Percentiles rank a stretch among this genome's conserved stretches.
Conservation (phyloP, 2,113 vertebrate genomes). For the Albula glossodonta region DNA sequence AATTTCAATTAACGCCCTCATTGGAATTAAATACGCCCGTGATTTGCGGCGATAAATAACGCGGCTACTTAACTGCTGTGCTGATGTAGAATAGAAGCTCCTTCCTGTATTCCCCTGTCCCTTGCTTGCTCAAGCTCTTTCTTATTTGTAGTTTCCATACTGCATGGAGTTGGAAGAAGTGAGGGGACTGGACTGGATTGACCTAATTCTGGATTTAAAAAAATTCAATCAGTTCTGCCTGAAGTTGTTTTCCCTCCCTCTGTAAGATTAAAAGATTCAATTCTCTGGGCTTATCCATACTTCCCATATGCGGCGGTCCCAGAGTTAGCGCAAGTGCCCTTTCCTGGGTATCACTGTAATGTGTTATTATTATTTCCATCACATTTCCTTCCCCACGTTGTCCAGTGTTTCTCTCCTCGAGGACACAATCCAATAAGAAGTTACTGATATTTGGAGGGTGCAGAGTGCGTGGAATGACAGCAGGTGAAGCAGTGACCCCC, state of each 20-base stretch:
- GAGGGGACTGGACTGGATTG: conserved; percentile 66
- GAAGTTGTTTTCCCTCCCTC: conserved; percentile 67
- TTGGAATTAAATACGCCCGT: conserved; percentile 14
- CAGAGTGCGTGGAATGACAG: not conserved
- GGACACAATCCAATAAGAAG: not conserved
- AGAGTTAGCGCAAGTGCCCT: not conserved
- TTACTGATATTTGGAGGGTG: not conserved
- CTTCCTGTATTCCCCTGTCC: not conserved
- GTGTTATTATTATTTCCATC: not conserved
- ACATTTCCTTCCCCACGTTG: not conserved
- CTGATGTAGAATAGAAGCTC: not conserved
- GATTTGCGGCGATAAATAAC: conserved; percentile 16
- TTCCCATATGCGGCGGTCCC: conserved; percentile 62
- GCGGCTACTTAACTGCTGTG: not conserved
- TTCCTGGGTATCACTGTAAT: not conserved
- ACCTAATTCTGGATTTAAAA: conserved; percentile 69
- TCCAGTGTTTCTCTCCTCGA: not conserved
- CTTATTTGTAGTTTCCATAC: not conserved
- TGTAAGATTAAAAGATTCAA: conserved; percentile 76
- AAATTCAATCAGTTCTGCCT: conserved; percentile 75
- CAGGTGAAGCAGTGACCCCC: not conserved
- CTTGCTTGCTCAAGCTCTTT: not conserved
- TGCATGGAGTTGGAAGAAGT: conserved; percentile 54
- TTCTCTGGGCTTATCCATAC: conserved; percentile 63
- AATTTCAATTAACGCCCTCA: conserved; percentile 30